Evolutionary conservation across 1,140 invertebrate species (phyloP), one percentile per base, ranked within the genome.

Genomic region (Neodiprion lecontei): DNA sequence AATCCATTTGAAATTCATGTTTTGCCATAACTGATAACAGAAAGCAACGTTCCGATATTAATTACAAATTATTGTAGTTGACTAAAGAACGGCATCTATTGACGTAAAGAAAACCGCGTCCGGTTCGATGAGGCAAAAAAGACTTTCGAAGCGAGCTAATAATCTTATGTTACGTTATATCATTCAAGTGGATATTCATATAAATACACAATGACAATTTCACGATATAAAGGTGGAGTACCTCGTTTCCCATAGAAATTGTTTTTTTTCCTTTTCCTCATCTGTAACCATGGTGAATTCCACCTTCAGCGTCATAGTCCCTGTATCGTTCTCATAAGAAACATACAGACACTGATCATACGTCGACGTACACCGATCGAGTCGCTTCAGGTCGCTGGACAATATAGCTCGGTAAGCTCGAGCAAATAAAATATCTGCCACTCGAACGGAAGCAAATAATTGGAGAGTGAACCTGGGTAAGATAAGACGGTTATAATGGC

Each of bases 381-480:
- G 28, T 40, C 28, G 53, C 11, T 61, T 61, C 28, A 17, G 9
- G n/a, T 61, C n/a, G 53, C 53, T 17, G 53, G 53, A 61, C 53
- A 61, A 61, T 61, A 17, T 17, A 12, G n/a, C 53, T 12, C 8
- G 53, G 53, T 14, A 61, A 61, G 53, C 53, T 61, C 8, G n/a
- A 61, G 11, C 11, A 61, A 14, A 61, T 61, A 17, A 61, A 61
- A 61, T 61, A 61, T 61, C n/a, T 17, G 53, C 53, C n/a, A 17
- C 53, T 61, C n/a, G 53, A 61, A 61, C 53, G 53, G 53, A 61
- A 61, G 53, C 53, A 61, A 61, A 61, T 61, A 61, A 61, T 61
- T 61, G 53, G 53, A 61, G 53, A 61, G 53, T 61, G 11, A 17
- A 61, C 11, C 11, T 14, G n/a, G 11, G 53, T 61, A 61, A 61